These are phyloP conservation scores for Micrastur ruficollis DNA, from an alignment of 2,797 vertebrate species.

Conservation along the genomic window DNA sequence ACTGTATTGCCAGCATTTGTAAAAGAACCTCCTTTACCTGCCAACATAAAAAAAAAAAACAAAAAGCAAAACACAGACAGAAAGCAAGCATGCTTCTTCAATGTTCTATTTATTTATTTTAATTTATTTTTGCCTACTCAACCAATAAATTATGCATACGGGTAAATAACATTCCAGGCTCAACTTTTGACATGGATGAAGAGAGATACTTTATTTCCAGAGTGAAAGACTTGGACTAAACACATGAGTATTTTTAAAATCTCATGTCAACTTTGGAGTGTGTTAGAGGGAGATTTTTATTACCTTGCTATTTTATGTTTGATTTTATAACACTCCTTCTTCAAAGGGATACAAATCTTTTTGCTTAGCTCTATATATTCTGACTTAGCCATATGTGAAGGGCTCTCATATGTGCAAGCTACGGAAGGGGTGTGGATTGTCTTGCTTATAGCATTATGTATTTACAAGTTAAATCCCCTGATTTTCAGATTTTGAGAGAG, in stretches of 20 bases:
- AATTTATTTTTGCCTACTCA: background rate
- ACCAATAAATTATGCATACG: background rate
- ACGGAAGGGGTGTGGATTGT: background rate
- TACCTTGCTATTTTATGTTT: background rate
- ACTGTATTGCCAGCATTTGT: background rate
- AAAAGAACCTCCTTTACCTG: background rate
- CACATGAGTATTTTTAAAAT: background rate
- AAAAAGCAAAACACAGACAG: background rate
- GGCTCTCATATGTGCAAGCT: background rate
- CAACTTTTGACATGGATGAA: background rate
- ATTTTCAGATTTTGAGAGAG: background rate
- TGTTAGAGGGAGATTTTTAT: background rate
- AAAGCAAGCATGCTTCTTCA: background rate
- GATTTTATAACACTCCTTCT: background rate
- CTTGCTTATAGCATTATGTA: background rate
- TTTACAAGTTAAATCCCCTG: background rate
- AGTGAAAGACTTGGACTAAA: background rate
- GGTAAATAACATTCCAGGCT: background rate
- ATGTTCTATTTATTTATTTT: background rate
- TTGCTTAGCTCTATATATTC: background rate
- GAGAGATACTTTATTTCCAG: background rate
- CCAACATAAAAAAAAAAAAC: background rate
- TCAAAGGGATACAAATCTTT: background rate
- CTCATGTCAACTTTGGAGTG: background rate
- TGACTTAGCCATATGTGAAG: background rate